Conservation (phyloP, 2,888 invertebrate species). For the Biston stratarius region DNA sequence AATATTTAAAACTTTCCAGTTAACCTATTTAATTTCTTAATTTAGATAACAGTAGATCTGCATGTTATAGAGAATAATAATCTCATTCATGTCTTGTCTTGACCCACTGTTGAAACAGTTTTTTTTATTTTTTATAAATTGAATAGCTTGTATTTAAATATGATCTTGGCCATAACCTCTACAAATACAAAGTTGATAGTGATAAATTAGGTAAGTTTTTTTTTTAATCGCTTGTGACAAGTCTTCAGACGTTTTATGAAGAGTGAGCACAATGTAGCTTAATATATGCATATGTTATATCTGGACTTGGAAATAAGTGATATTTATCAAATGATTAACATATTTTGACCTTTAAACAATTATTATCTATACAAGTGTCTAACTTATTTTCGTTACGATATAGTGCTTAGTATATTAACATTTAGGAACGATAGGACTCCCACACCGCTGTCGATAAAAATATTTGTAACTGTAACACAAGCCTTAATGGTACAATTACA, state of each 20-base stretch:
- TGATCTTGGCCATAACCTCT: background rate
- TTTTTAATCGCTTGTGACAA: no score
- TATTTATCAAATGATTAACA: slow-evolving; percentile 4
- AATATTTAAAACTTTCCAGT: slow-evolving; percentile 52
- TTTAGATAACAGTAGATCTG: background rate
- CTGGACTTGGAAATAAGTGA: background rate
- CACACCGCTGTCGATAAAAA: slow-evolving; percentile 11
- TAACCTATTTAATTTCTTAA: slow-evolving; percentile 45
- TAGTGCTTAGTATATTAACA: slow-evolving; percentile 1
- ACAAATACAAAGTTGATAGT: no score
- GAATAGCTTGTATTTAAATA: background rate
- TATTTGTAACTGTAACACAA: slow-evolving; percentile 39
- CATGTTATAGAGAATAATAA: background rate
- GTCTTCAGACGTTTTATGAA: no score
- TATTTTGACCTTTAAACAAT: slow-evolving; percentile 32
- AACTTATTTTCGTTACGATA: slow-evolving; percentile 42
- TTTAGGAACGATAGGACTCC: slow-evolving; percentile 23
- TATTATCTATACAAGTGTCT: slow-evolving; percentile 44
- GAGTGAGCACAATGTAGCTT: no score
- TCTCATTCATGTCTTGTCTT: background rate
- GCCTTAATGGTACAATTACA: slow-evolving; percentile 29
- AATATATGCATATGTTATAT: background rate
- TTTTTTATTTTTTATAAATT: background rate
- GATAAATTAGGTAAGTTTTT: no score
- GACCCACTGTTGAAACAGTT: background rate